Percentiles rank a stretch among this genome's conserved stretches.
Evolutionary conservation across 2,888 invertebrate genomes (phyloP).

Genomic region (Gisinianus flammeolus): DNA sequence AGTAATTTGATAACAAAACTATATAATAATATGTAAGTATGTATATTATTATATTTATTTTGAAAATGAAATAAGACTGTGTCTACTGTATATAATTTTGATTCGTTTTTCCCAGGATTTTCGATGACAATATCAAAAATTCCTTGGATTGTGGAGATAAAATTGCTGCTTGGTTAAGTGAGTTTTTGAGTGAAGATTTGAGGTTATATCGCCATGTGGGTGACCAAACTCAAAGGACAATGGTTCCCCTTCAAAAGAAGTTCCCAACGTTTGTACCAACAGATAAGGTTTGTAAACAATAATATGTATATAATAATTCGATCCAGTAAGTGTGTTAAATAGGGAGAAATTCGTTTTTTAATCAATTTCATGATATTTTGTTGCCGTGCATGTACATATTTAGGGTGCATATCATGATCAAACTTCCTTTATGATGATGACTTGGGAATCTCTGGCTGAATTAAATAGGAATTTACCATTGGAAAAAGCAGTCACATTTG

Average conservation of each 20-base stretch:
- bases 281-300: conserved; percentile 52
- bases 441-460: conserved; percentile 60
- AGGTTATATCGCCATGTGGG: conserved; percentile 49
- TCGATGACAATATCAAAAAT: conserved; percentile 60
- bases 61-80: too few relatives aligned
- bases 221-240: conserved; percentile 47
- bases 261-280: conserved; percentile 50
- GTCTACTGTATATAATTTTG: too few relatives aligned
- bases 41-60: not conserved
- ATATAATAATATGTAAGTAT: not conserved
- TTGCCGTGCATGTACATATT: not conserved
- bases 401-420: conserved; percentile 60
- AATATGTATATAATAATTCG: not conserved
- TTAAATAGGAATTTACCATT: conserved; percentile 60
- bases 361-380: not conserved
- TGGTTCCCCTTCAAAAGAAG: conserved; percentile 49
- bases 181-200: conserved; percentile 50
- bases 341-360: not conserved
- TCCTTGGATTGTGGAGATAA: conserved; percentile 64
- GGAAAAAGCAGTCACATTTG: conserved; percentile 58
- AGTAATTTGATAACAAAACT: conserved; percentile 17
- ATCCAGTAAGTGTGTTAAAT: not conserved
- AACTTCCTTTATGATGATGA: conserved; percentile 61
- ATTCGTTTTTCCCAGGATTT: conserved; percentile 44
- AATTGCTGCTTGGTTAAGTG: conserved; percentile 63